phyloP scores from a whole-genome alignment of 2,113 vertebrate species.

The Tylochromis polylepis region DNA sequence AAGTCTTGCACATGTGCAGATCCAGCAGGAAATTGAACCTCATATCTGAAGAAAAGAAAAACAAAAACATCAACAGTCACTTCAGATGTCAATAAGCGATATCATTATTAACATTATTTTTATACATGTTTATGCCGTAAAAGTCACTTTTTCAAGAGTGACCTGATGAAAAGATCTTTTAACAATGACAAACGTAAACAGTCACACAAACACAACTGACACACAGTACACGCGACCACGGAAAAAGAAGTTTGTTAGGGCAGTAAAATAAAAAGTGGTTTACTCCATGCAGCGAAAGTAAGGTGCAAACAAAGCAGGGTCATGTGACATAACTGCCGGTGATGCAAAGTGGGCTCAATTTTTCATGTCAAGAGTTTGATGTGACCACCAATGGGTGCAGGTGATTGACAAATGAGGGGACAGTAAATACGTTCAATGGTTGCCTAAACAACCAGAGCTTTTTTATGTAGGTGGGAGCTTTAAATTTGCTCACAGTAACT shows the following conservation, averaged over 20 bases:
- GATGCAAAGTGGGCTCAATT: fast-evolving
- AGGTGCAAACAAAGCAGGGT: background rate
- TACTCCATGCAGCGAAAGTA: background rate
- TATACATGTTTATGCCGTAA: fast-evolving
- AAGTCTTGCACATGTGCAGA: background rate
- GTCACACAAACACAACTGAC: background rate
- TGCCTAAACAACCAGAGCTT: background rate
- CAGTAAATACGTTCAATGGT: background rate
- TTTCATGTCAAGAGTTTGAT: background rate
- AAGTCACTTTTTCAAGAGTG: background rate
- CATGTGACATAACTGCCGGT: background rate
- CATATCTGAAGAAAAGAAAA: background rate
- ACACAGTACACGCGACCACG: background rate
- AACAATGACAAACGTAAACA: background rate
- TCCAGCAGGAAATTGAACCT: background rate
- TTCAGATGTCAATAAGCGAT: background rate
- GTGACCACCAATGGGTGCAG: background rate
- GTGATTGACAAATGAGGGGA: background rate
- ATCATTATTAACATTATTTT: background rate
- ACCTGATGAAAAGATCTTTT: background rate
- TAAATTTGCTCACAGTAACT: background rate
- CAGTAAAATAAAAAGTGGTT: background rate
- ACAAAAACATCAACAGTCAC: background rate
- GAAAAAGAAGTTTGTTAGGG: background rate
- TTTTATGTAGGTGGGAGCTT: no score